Evolutionary conservation across 2,113 vertebrate species (phyloP).

Genomic region (Pica pica): DNA sequence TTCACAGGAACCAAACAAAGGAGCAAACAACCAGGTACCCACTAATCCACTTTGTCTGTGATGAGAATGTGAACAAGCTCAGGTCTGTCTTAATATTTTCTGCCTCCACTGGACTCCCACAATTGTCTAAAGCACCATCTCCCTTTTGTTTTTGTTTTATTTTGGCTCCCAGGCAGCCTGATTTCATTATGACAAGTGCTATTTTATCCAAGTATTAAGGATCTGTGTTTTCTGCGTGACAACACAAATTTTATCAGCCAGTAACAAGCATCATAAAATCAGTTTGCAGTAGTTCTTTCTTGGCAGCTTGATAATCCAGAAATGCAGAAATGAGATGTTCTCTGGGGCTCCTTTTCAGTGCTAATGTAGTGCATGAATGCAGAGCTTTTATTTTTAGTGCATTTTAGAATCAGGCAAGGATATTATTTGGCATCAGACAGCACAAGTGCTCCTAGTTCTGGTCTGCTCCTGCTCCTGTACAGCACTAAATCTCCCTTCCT

Average conservation of each 20-base stretch:
- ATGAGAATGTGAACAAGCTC: neutral
- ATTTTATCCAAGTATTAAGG: neutral
- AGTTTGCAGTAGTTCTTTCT: neutral
- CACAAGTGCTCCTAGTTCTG: neutral
- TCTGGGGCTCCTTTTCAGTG: neutral
- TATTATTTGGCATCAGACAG: neutral
- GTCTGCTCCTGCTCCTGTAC: neutral
- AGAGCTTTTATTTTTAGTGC: conserved; percentile 15
- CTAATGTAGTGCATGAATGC: neutral
- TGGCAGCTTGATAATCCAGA: conserved; percentile 30
- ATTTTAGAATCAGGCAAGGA: neutral
- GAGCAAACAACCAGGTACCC: neutral
- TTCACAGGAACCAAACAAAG: neutral
- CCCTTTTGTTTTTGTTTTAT: neutral
- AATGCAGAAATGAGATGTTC: conserved; percentile 5
- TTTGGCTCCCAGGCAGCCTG: conserved; percentile 1
- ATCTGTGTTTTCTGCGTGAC: neutral
- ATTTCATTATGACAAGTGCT: neutral
- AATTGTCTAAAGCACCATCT: neutral
- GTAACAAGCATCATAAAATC: conserved; percentile 24
- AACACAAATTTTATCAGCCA: neutral
- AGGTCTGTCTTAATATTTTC: neutral
- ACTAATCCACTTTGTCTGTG: neutral
- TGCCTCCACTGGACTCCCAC: neutral
- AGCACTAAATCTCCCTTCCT: neutral